These are phyloP conservation scores for Mesopsocus fuscifrons DNA, from an alignment of 2,888 invertebrate genomes.

Conservation along the genomic window DNA sequence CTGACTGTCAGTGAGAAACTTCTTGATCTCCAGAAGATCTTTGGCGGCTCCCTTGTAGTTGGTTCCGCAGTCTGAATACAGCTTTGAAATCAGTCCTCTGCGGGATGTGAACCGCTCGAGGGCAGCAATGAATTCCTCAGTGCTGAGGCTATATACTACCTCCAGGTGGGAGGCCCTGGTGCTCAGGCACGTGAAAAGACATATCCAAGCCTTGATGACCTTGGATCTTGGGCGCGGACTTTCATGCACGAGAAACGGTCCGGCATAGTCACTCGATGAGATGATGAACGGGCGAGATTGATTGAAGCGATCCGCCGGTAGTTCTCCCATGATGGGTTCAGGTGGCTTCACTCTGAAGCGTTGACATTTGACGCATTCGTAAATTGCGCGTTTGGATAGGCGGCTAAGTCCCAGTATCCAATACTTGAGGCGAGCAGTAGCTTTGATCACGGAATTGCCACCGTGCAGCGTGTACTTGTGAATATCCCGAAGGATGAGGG, in stretches of 20 bases:
- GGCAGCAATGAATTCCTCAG: constrained; percentile 17
- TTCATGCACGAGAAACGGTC: constrained; percentile 18
- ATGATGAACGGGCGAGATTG: constrained; percentile 18
- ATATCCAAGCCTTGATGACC: constrained; percentile 16
- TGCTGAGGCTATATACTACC: constrained; percentile 15
- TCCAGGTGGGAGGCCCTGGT: constrained; percentile 18
- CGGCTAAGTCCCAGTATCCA: constrained; percentile 19
- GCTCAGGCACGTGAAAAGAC: constrained; percentile 18
- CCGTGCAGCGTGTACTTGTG: no score
- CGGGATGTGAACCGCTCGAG: constrained; percentile 16
- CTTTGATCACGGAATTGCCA: no score
- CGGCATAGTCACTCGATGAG: constrained; percentile 21
- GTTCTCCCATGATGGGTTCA: constrained; percentile 20
- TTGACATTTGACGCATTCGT: constrained; percentile 20
- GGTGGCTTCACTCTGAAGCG: constrained; percentile 15
- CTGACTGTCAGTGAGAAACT: constrained; percentile 1
- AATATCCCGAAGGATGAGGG: constrained; percentile 7
- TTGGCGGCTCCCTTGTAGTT: constrained; percentile 18
- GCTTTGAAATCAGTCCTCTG: constrained; percentile 15
- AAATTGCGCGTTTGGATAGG: constrained; percentile 16
- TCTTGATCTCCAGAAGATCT: constrained; percentile 12
- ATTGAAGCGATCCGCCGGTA: constrained; percentile 19
- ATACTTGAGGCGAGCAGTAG: no score
- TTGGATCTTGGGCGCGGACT: constrained; percentile 13
- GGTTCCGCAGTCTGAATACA: constrained; percentile 19